These are phyloP conservation scores for Thymelicus acteon DNA, from an alignment of 2,888 invertebrate species.

Conservation along the genomic window DNA sequence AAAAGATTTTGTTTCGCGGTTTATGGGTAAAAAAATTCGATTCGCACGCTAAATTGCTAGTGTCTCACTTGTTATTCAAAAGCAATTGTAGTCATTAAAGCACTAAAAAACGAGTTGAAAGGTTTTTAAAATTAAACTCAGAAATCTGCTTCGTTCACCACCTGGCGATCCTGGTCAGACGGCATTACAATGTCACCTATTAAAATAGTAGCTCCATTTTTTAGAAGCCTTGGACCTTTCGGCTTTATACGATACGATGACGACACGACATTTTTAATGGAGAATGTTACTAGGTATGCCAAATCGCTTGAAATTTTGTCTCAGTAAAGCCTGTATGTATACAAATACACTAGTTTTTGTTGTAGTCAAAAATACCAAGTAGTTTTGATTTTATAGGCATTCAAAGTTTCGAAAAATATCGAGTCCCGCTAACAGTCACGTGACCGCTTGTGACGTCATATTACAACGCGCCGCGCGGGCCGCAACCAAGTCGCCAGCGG, in stretches of 20 bases:
- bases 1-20: background rate
- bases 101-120: constrained; percentile 22
- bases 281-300: no score
- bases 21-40: background rate
- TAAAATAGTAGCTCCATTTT: constrained; percentile 27
- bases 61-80: constrained; percentile 17
- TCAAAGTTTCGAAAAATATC: no score
- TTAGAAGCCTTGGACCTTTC: constrained; percentile 11
- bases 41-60: constrained; percentile 18
- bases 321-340: no score
- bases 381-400: no score
- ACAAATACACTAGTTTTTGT: no score
- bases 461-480: no score
- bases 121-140: constrained; percentile 46
- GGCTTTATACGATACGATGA: constrained; percentile 22
- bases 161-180: constrained; percentile 41
- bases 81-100: constrained; percentile 34
- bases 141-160: constrained; percentile 49
- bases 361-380: no score
- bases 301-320: no score
- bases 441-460: no score
- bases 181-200: constrained; percentile 38
- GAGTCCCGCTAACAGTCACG: no score
- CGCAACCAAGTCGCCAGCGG: no score
- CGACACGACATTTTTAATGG: constrained; percentile 10